Evolutionary conservation across 1,140 invertebrate species (phyloP).

Genomic region (Eubasilissa regina): DNA sequence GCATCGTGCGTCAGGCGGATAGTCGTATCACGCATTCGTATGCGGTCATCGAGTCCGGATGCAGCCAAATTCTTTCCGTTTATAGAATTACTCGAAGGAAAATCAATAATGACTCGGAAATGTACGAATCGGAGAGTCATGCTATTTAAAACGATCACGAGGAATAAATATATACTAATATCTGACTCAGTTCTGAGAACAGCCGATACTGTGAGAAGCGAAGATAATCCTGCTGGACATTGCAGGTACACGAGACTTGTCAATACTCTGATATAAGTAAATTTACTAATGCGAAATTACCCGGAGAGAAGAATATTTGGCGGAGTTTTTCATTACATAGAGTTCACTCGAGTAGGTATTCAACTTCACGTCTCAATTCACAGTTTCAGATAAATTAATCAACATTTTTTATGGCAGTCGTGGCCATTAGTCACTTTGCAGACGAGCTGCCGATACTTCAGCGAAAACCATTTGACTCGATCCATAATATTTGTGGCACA

Average conservation of each 20-base stretch:
- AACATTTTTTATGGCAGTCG: too few species aligned
- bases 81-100: not conserved
- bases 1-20: not conserved
- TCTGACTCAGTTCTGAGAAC: not conserved
- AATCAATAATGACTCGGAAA: constrained; percentile 16
- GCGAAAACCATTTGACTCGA: too few species aligned
- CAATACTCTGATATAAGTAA: too few species aligned
- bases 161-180: not conserved
- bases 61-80: constrained; percentile 30
- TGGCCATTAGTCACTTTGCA: too few species aligned
- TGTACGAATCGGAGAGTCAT: constrained; percentile 12
- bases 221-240: not conserved
- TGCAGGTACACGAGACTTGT: not conserved
- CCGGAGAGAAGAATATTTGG: too few species aligned
- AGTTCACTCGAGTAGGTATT: too few species aligned
- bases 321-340: too few species aligned
- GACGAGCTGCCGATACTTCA: too few species aligned
- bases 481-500: too few species aligned
- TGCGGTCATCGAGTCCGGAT: constrained; percentile 19
- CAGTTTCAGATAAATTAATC: too few species aligned
- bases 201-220: not conserved
- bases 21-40: not conserved
- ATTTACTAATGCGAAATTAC: too few species aligned
- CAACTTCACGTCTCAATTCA: too few species aligned
- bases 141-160: constrained; percentile 30